Evolutionary conservation across 2,113 vertebrate species (phyloP).

Genomic region (Struthidea cinerea): DNA sequence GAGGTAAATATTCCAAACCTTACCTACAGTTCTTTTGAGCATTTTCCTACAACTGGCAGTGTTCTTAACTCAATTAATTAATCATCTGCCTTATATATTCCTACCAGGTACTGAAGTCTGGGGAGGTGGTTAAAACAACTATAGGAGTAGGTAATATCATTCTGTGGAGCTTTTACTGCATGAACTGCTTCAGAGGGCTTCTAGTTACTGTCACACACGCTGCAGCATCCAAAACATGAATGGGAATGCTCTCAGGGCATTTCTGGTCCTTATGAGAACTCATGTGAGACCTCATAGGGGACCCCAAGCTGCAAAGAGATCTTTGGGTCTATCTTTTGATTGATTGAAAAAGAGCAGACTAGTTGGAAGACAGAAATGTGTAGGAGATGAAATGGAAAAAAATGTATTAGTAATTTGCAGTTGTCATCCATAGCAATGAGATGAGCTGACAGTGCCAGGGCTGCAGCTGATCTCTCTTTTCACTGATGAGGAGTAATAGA

Average conservation of each 20-base stretch:
- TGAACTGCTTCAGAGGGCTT: neutral
- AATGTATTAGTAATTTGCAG: neutral
- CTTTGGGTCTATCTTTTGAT: neutral
- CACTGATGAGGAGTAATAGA: neutral
- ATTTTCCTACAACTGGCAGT: neutral
- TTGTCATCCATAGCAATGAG: neutral
- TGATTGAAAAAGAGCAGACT: neutral
- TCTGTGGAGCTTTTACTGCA: neutral
- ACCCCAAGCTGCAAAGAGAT: neutral
- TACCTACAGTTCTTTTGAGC: neutral
- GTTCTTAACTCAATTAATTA: neutral
- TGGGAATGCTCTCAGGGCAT: neutral
- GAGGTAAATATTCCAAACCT: neutral
- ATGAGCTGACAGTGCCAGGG: neutral
- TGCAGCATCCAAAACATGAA: neutral
- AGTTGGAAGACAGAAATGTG: neutral
- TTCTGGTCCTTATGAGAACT: neutral
- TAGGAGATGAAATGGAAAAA: neutral
- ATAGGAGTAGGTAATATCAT: neutral
- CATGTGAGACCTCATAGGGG: neutral
- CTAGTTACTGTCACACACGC: rapidly evolving
- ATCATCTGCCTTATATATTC: neutral
- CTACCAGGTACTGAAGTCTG: neutral
- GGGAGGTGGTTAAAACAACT: neutral
- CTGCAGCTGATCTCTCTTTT: neutral